Percentiles rank a stretch among this genome's conserved stretches.
Conservation (phyloP, 1,140 invertebrate species). For the Rhopalosiphum padi region DNA sequence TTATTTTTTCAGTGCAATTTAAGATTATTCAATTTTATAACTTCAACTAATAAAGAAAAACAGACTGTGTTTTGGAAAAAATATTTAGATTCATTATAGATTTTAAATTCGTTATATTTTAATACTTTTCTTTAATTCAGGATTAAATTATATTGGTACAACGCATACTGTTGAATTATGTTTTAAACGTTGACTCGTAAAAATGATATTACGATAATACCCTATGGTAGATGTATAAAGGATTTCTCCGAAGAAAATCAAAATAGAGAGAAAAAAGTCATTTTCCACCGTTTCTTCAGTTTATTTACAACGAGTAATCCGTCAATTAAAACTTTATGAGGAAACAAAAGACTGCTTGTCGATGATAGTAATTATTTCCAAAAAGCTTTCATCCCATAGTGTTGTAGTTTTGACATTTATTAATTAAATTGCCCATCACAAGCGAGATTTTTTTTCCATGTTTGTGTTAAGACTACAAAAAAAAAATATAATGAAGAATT, state of each 20-base stretch:
- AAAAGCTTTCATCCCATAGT: background rate
- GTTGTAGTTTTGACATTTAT: constrained; percentile 6
- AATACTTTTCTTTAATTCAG: background rate
- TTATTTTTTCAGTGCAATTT: too few species aligned
- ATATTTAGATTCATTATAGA: too few species aligned
- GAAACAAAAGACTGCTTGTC: background rate
- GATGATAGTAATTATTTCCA: background rate
- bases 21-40: too few species aligned
- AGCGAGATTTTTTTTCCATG: background rate
- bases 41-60: too few species aligned
- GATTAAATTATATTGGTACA: background rate
- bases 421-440: background rate
- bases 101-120: too few species aligned
- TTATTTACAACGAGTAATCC: background rate
- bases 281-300: background rate
- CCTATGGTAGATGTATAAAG: background rate
- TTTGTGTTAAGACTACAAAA: background rate
- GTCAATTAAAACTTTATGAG: constrained; percentile 11
- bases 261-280: background rate
- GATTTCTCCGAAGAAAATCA: background rate
- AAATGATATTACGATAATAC: background rate
- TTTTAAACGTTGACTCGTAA: background rate
- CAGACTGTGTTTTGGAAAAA: too few species aligned
- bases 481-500: background rate
- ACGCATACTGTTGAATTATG: background rate